A percentile compares a stretch with the other conserved stretches of the same genome.
phyloP scores from a whole-genome alignment of 2,113 vertebrate species.

The Myotis lucifugus region DNA sequence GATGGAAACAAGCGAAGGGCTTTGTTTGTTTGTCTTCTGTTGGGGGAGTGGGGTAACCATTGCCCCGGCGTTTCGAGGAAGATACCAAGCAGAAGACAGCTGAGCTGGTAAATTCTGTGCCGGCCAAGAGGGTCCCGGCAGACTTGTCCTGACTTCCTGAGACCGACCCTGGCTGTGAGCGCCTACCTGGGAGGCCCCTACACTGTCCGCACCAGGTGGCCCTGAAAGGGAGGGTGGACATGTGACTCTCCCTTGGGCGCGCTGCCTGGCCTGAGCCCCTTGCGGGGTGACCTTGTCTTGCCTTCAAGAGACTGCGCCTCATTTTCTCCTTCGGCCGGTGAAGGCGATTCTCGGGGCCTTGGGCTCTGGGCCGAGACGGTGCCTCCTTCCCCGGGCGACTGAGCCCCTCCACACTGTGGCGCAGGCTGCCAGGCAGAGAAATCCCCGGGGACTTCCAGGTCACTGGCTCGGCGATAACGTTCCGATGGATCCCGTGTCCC shows the following conservation, averaged over 20 bases:
- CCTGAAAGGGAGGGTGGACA: fast-evolving
- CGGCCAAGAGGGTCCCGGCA: fast-evolving
- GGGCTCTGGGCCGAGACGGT: neutral
- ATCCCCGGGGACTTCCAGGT: slow-evolving; percentile 17
- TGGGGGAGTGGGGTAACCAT: fast-evolving
- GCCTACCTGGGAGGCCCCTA: neutral
- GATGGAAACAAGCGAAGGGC: neutral
- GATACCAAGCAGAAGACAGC: neutral
- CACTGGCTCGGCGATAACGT: slow-evolving; percentile 22
- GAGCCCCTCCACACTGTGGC: neutral
- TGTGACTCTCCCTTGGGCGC: fast-evolving
- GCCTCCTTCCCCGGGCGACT: neutral
- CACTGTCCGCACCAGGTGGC: fast-evolving
- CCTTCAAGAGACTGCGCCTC: neutral
- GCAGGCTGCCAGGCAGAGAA: neutral
- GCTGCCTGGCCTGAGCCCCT: neutral
- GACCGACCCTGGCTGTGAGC: neutral
- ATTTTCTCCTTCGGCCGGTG: neutral
- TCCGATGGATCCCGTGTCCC: neutral
- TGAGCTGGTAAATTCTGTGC: fast-evolving
- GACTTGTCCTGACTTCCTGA: neutral
- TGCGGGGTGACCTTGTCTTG: neutral
- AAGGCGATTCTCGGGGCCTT: neutral
- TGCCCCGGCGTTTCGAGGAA: neutral
- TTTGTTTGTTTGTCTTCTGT: neutral